Percentiles rank a stretch among this genome's conserved stretches.
These are phyloP conservation scores for Cenopis cana DNA, from an alignment of 2,888 invertebrate genomes.

Conservation along the genomic window DNA sequence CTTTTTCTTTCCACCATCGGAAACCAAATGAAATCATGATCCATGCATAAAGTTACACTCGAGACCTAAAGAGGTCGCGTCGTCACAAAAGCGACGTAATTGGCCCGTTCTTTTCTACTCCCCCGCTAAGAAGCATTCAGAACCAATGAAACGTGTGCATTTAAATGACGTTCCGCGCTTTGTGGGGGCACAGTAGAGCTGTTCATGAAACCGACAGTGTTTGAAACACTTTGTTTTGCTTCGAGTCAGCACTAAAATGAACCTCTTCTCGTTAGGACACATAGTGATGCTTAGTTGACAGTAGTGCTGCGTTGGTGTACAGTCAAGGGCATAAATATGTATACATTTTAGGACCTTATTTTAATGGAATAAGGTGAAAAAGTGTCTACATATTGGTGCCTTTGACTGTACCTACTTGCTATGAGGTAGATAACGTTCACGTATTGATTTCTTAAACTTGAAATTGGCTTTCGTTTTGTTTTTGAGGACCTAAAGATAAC, in stretches of 20 bases:
- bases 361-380: too few relatives aligned
- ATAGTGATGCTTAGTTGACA: constrained; percentile 78
- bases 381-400: too few relatives aligned
- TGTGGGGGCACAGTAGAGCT: constrained; percentile 83
- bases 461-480: neutral
- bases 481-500: neutral
- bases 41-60: constrained; percentile 80
- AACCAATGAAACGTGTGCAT: constrained; percentile 86
- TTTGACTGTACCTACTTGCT: too few relatives aligned
- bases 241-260: constrained; percentile 68
- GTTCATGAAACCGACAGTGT: constrained; percentile 75
- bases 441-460: constrained; percentile 10
- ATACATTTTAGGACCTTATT: too few relatives aligned
- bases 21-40: constrained; percentile 71
- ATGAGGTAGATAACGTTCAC: constrained; percentile 8
- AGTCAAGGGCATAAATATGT: too few relatives aligned
- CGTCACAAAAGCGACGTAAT: constrained; percentile 83
- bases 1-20: constrained; percentile 33
- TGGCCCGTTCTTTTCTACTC: constrained; percentile 85
- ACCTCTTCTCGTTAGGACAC: constrained; percentile 76
- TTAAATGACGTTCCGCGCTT: constrained; percentile 84
- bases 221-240: constrained; percentile 73
- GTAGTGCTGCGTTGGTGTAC: constrained; percentile 47
- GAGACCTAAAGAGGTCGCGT: constrained; percentile 79
- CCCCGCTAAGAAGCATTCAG: constrained; percentile 79